phyloP scores from a whole-genome alignment of 2,797 vertebrate species.

The Podargus strigoides region DNA sequence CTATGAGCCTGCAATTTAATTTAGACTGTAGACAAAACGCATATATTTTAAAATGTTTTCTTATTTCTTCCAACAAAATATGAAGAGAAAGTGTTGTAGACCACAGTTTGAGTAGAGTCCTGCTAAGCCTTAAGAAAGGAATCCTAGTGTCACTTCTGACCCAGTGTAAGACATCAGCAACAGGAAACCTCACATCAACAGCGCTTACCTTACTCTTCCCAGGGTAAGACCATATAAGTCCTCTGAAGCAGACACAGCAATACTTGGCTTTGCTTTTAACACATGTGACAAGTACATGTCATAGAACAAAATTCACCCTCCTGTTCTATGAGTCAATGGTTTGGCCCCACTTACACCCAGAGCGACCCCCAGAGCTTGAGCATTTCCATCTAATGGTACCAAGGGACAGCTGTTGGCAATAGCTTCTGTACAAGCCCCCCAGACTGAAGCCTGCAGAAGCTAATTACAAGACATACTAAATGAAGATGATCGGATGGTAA shows the following conservation, averaged over 20 bases:
- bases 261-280: background rate
- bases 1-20: background rate
- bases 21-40: background rate
- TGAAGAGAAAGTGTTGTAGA: background rate
- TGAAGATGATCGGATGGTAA: background rate
- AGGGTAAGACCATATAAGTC: background rate
- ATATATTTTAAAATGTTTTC: background rate
- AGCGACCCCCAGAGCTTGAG: background rate
- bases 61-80: background rate
- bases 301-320: background rate
- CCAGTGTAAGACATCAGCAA: background rate
- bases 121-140: background rate
- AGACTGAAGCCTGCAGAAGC: background rate
- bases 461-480: background rate
- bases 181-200: background rate
- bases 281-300: accelerated
- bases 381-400: background rate
- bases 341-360: background rate
- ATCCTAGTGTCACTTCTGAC: background rate
- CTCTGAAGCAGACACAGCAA: background rate
- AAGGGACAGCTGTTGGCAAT: background rate
- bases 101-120: background rate
- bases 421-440: background rate
- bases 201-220: background rate
- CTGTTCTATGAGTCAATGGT: background rate